Evolutionary conservation across 1,140 invertebrate species (phyloP).

Genomic region (Ceratina japonica): DNA sequence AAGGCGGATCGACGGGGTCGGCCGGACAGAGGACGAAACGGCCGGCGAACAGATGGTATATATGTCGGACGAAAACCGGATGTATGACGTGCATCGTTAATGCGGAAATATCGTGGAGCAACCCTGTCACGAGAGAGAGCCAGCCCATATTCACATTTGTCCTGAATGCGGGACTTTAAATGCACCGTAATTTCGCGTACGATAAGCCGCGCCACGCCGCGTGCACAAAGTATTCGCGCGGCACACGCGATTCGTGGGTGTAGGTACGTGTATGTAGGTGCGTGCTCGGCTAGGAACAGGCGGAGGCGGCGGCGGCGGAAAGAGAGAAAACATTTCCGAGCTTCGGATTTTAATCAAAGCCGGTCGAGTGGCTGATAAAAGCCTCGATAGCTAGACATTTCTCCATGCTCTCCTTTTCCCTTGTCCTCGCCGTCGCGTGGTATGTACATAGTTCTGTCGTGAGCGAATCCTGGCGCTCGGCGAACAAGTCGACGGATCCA

Average conservation of each 20-base stretch:
- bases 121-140: slow-evolving; percentile 31
- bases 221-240: slow-evolving; percentile 35
- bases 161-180: slow-evolving; percentile 46
- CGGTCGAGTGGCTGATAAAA: slow-evolving; percentile 4
- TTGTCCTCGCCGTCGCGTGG: too few species aligned
- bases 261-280: neutral
- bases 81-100: slow-evolving; percentile 39
- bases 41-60: neutral
- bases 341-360: slow-evolving; percentile 37
- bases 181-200: slow-evolving; percentile 45
- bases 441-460: too few species aligned
- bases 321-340: neutral
- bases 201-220: slow-evolving; percentile 32
- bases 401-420: too few species aligned
- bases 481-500: neutral
- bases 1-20: neutral
- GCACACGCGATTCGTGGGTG: slow-evolving; percentile 11
- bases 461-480: neutral
- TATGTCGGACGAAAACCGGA: slow-evolving; percentile 20
- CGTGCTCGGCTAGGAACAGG: neutral
- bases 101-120: slow-evolving; percentile 41
- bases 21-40: neutral
- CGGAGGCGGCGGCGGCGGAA: neutral
- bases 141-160: slow-evolving; percentile 30
- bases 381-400: neutral